Evolutionary conservation across 2,797 vertebrate genomes (phyloP), one percentile per base, ranked within the genome.

Genomic region (Sandelia bainsii): DNA sequence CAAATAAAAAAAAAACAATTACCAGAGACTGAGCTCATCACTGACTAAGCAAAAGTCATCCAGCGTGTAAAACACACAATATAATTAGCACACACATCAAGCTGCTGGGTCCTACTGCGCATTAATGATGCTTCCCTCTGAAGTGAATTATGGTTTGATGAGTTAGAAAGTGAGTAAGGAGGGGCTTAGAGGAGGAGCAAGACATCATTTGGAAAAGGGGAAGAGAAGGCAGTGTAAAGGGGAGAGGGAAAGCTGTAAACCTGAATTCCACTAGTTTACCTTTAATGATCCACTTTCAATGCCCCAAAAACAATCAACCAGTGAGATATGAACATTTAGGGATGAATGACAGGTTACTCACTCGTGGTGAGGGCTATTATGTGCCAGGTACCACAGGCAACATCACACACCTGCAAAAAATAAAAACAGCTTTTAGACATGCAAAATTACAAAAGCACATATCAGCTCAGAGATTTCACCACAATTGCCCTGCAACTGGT

Each of bases 21-120:
- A 93, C 90, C 87, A 80, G 83, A 88, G 83, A 92, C 85, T 90
- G 90, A 89, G 91, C 89, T 93, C 92, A 92, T 93, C 87, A 92
- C 89, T 91, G 92, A 93, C 91, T 91, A 92, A 93, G 90, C 90
- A 93, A 92, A 93, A 91, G 85, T 90, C 89, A 91, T 90, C 84
- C 86, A 90, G 90, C 90, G 88, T 93, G 91, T 91, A 93, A 92
- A 93, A 93, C 91, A 93, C 90, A 94, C 93, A 94, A 89, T 92
- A 92, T 93, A 94, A 95, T 95, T 94, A 94, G 88, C 90, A 88
- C 90, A 88, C 90, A 89, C 87, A 92, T 92, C 91, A 92, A 90
- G 91, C 90, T 88, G 88, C 89, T 90, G 88, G 84, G 88, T 90
- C 87, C 91, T 89, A 91, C 91, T 93, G 89, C 85, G 91, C 91